Conservation (phyloP, 2,113 vertebrate species). For the Gobio gobio region DNA sequence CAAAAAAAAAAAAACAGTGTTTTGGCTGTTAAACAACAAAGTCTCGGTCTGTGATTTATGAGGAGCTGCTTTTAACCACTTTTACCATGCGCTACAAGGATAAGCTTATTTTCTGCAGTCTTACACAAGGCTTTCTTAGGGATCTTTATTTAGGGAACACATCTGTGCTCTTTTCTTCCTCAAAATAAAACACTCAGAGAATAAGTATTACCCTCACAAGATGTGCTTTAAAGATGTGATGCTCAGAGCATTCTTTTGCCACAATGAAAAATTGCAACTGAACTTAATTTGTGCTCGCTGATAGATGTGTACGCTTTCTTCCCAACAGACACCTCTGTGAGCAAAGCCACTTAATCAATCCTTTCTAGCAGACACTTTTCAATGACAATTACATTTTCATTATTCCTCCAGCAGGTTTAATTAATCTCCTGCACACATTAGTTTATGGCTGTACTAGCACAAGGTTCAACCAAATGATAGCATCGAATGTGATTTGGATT, state of each 20-base stretch:
- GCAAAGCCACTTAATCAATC: constrained; percentile 23
- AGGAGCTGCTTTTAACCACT: constrained; percentile 10
- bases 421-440: background rate
- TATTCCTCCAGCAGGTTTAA: constrained; percentile 1
- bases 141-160: constrained; percentile 12
- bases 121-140: background rate
- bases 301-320: background rate
- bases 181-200: constrained; percentile 17
- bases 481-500: background rate
- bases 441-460: background rate
- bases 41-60: background rate
- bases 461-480: background rate
- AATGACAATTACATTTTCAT: constrained; percentile 25
- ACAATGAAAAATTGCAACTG: background rate
- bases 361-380: background rate
- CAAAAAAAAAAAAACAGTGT: no score
- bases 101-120: background rate
- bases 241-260: constrained; percentile 13
- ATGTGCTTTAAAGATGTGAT: constrained; percentile 3
- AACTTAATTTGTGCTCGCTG: background rate
- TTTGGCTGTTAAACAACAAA: background rate
- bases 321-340: background rate
- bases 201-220: constrained; percentile 25
- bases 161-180: constrained; percentile 17
- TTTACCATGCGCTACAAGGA: background rate